Evolutionary conservation across 2,888 invertebrate species (phyloP), one percentile per base, ranked within the genome.

Genomic region (Orchestes rusci): DNA sequence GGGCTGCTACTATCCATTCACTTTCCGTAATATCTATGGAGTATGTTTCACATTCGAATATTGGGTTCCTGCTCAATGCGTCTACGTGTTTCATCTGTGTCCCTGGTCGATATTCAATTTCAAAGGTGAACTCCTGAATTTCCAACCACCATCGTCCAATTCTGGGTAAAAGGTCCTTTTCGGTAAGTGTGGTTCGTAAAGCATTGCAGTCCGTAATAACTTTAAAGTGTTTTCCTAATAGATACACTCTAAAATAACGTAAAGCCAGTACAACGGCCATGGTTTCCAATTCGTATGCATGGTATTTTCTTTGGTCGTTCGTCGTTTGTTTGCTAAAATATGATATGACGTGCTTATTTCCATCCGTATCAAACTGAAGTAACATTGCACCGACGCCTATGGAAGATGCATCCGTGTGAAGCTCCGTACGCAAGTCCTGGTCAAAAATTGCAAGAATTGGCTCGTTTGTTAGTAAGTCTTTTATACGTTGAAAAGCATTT

Each of bases 91-190:
- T 31, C 36, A 48, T 45, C 19, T 29, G 34, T 29, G 18, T 39
- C 10, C 50, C 45, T 20, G 37, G 20, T 4, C 45, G 36, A 27
- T 48, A 48, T 29, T 43, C 39, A 30, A 45, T 35, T 3, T 48
- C 44, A 40, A 53, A 48, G 18, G 43, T 40, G 30, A 45, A 53
- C 3, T 31, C 16, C 35, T 56, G 54, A 18, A 57, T 45, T 39
- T 52, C 52, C 13, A 52, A 39, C 54, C 55, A 58, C 55, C 54
- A 59, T 3, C 56, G n/a, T n/a, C n/a, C n/a, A n/a, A n/a, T n/a
- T n/a, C n/a, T n/a, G n/a, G n/a, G n/a, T n/a, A n/a, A n/a, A 37
- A 16, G 52, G 42, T 4, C 56, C 52, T 16, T n/a, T n/a, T n/a
- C n/a, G n/a, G n/a, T 18, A 44, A 56, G 40, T 55, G 51, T 2